A percentile compares a stretch with the other conserved stretches of the same genome.
phyloP scores from a whole-genome alignment of 1,140 invertebrate species.

The Hermatobates lingyangjiaoensis region DNA sequence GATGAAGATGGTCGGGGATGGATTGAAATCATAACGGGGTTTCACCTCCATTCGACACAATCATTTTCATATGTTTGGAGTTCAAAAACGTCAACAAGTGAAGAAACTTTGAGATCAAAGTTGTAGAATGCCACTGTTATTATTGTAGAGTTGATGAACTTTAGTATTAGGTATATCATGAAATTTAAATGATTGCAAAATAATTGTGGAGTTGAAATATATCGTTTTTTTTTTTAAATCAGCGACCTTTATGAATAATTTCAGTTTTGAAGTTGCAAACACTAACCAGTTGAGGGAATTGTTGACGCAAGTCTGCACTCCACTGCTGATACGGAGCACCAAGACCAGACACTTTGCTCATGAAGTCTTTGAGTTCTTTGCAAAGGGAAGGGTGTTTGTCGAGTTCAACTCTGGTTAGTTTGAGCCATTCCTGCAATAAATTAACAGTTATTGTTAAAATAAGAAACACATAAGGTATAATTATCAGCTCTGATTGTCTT shows the following conservation, averaged over 20 bases:
- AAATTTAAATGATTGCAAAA: too few species aligned
- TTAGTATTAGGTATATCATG: too few species aligned
- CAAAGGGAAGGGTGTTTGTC: slow-evolving; percentile 20
- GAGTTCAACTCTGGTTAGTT: slow-evolving; percentile 22
- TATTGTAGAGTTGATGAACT: too few species aligned
- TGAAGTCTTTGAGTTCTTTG: slow-evolving; percentile 28
- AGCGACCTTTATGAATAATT: too few species aligned
- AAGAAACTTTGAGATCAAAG: too few species aligned
- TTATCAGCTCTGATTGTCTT: neutral
- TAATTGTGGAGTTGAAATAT: neutral
- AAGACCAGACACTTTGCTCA: slow-evolving; percentile 25
- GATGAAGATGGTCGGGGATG: too few species aligned
- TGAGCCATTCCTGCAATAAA: slow-evolving; percentile 26
- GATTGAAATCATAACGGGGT: too few species aligned
- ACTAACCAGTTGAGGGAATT: slow-evolving; percentile 26
- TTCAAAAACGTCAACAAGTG: too few species aligned
- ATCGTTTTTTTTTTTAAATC: too few species aligned
- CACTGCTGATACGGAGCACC: slow-evolving; percentile 30
- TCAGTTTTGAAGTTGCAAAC: neutral
- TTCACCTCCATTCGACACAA: too few species aligned
- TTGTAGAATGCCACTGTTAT: too few species aligned
- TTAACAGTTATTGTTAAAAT: neutral
- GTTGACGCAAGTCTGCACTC: slow-evolving; percentile 25
- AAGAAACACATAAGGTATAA: neutral
- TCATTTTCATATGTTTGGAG: too few species aligned